phyloP scores from a whole-genome alignment of 2,113 vertebrate genomes.

The Aldabrachelys gigantea region DNA sequence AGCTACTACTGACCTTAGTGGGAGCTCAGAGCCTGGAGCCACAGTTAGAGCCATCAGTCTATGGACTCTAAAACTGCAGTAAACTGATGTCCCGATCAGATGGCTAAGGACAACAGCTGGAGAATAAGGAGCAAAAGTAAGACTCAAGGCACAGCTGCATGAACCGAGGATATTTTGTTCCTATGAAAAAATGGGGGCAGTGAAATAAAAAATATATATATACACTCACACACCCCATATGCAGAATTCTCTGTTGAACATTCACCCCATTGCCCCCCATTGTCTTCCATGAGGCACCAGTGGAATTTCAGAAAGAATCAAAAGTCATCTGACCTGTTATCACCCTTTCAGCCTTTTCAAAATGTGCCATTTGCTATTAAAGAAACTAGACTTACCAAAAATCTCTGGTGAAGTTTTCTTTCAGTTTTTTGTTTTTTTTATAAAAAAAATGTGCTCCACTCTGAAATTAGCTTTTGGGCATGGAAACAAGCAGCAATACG shows the following conservation, averaged over 20 bases:
- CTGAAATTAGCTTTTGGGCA: constrained; percentile 55
- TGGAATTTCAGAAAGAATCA: neutral
- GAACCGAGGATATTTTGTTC: constrained; percentile 36
- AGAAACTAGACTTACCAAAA: constrained; percentile 30
- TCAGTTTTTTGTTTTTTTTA: neutral
- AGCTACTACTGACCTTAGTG: neutral
- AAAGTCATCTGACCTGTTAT: neutral
- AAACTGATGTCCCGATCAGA: neutral
- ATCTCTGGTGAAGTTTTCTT: neutral
- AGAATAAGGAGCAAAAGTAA: constrained; percentile 35
- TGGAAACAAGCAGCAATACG: constrained; percentile 34
- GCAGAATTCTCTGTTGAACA: constrained; percentile 4
- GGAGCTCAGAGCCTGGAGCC: neutral
- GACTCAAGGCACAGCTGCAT: constrained; percentile 57
- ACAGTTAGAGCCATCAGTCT: neutral
- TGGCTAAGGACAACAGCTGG: constrained; percentile 16
- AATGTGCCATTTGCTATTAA: neutral
- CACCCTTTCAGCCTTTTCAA: neutral
- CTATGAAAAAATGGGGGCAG: constrained; percentile 31
- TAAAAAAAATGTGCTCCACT: constrained; percentile 35
- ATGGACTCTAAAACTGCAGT: neutral
- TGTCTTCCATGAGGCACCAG: constrained; percentile 1
- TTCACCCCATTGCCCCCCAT: neutral
- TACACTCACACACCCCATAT: neutral
- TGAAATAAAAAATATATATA: neutral